Percentiles rank a stretch among this genome's conserved stretches.
Evolutionary conservation across 2,797 vertebrate species (phyloP).

Genomic region (Propithecus deckenii): DNA sequence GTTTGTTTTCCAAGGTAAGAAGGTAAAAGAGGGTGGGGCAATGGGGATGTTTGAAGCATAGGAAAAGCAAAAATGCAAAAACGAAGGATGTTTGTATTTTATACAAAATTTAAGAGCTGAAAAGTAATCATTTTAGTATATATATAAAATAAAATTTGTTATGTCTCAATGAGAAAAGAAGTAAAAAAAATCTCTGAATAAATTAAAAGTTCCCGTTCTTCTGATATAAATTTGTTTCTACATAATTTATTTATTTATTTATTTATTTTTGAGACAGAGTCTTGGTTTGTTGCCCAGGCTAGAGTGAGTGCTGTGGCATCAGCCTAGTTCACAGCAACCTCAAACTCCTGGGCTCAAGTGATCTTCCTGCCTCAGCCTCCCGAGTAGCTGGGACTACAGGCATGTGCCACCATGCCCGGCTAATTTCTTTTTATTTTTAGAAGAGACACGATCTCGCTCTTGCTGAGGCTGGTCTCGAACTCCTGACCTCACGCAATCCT

Average conservation of each 20-base stretch:
- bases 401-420: no score
- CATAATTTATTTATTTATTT: neutral
- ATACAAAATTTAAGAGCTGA: neutral
- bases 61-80: neutral
- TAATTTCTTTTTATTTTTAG: no score
- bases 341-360: no score
- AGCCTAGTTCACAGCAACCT: no score
- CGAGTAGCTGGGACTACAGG: no score
- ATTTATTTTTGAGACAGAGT: neutral
- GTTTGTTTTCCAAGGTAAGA: conserved; percentile 26
- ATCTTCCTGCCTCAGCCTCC: no score
- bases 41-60: neutral
- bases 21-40: neutral
- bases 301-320: no score
- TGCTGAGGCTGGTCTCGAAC: no score
- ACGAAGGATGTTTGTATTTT: neutral
- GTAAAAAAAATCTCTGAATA: neutral
- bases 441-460: no score
- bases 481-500: no score
- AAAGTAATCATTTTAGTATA: neutral
- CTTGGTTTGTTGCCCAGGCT: no score
- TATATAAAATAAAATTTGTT: neutral
- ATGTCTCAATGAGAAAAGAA: conserved; percentile 15
- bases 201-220: neutral
- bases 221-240: neutral